phyloP scores from a whole-genome alignment of 2,113 vertebrate species.

The Sphyrna mokarran region DNA sequence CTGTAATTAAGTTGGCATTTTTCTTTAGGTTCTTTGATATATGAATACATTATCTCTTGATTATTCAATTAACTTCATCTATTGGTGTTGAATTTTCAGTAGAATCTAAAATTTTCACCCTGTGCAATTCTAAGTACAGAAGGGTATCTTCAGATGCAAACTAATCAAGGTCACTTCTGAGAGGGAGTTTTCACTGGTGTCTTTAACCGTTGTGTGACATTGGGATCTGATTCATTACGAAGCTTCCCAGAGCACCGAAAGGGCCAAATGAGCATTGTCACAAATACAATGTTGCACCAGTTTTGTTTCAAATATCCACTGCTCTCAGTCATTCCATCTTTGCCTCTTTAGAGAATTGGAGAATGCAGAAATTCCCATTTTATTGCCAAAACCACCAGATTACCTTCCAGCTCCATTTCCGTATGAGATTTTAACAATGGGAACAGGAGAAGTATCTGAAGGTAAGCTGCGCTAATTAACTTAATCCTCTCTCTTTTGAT shows the following conservation, averaged over 20 bases:
- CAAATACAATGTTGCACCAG: not conserved
- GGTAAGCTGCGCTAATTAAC: not conserved
- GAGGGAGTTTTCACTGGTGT: not conserved
- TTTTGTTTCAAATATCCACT: not conserved
- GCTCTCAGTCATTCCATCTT: not conserved
- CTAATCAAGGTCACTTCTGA: not conserved
- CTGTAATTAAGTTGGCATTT: not conserved
- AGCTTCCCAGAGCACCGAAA: not conserved
- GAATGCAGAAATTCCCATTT: not conserved
- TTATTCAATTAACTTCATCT: not conserved
- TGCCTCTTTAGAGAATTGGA: not conserved
- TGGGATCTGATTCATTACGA: not conserved
- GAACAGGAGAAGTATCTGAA: not conserved
- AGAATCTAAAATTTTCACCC: not conserved
- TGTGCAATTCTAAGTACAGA: not conserved
- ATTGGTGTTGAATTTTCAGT: not conserved
- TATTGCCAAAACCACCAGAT: not conserved
- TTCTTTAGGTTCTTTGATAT: not conserved
- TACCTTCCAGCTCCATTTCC: not conserved
- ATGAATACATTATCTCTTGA: not conserved
- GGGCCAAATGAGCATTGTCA: not conserved
- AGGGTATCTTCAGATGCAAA: not conserved
- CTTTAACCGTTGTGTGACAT: not conserved
- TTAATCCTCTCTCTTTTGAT: not conserved
- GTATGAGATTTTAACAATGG: not conserved